Evolutionary conservation across 2,113 vertebrate species (phyloP).

Genomic region (Corydoras maculifer): DNA sequence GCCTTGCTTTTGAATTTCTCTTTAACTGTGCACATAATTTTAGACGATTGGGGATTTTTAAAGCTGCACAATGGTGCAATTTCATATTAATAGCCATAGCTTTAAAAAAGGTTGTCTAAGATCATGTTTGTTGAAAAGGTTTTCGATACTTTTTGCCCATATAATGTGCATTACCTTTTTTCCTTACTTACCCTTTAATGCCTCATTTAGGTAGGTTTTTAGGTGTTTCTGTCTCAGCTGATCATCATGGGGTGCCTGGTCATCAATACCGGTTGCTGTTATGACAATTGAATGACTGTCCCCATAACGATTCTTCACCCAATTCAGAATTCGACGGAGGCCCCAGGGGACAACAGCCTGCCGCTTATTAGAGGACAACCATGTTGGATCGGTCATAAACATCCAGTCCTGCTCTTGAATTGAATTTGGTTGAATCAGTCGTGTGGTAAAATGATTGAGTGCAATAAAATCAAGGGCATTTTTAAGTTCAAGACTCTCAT

Average conservation of each 20-base stretch:
- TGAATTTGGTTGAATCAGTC: conserved; percentile 62
- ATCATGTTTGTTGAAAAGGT: too few species aligned
- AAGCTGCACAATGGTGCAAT: too few species aligned
- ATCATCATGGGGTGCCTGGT: conserved; percentile 72
- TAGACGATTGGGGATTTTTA: too few species aligned
- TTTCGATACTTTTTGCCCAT: too few species aligned
- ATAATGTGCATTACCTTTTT: neutral
- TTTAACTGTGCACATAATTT: too few species aligned
- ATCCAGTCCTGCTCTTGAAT: conserved; percentile 56
- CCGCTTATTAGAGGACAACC: conserved; percentile 67
- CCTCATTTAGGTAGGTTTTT: conserved; percentile 77
- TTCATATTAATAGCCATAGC: too few species aligned
- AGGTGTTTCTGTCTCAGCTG: conserved; percentile 77
- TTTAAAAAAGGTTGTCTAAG: too few species aligned
- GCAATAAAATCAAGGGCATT: conserved; percentile 83
- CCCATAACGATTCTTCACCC: conserved; percentile 78
- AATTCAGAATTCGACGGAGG: conserved; percentile 72
- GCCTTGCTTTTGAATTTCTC: too few species aligned
- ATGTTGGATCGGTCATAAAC: conserved; percentile 77
- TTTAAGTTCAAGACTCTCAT: conserved; percentile 68
- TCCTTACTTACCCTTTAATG: conserved; percentile 77
- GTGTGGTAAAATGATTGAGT: conserved; percentile 90
- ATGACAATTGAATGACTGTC: conserved; percentile 70
- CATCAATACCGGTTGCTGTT: conserved; percentile 84
- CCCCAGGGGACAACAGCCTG: conserved; percentile 82